These are phyloP conservation scores for Crambe crambe DNA, from an alignment of 37 sponge, comb jelly and placozoan species.

Conservation along the genomic window DNA sequence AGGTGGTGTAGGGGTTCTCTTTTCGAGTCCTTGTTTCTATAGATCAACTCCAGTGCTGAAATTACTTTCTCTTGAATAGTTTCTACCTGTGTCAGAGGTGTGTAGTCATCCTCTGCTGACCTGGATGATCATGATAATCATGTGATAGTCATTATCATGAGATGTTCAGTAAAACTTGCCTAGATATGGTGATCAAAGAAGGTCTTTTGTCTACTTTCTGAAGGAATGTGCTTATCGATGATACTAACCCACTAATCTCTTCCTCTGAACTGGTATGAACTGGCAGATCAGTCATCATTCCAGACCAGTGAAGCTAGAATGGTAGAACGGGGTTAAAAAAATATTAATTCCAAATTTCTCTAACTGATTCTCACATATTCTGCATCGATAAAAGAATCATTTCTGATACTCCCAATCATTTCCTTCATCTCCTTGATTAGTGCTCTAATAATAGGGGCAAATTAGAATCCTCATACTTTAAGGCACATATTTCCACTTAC, in stretches of 20 bases:
- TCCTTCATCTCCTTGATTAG: conserved; percentile 9
- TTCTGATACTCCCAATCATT: neutral
- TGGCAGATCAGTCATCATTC: conserved; percentile 82
- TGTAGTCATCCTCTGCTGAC: conserved; percentile 81
- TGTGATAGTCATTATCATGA: neutral
- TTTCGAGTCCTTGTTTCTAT: too few species aligned
- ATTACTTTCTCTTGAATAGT: conserved; percentile 48
- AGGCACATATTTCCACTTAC: neutral
- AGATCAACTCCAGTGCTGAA: neutral
- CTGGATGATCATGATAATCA: conserved; percentile 15
- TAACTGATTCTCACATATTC: conserved; percentile 13
- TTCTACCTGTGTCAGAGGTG: conserved; percentile 67
- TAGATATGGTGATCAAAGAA: conserved; percentile 64
- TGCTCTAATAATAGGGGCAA: too few species aligned
- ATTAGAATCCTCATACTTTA: neutral
- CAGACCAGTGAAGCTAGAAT: conserved; percentile 66
- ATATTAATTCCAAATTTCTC: neutral
- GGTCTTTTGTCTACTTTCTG: neutral
- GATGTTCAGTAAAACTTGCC: conserved; percentile 27
- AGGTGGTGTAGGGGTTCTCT: too few species aligned
- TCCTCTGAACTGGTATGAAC: conserved; percentile 51
- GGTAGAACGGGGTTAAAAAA: too few species aligned
- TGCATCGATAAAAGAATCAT: conserved; percentile 12
- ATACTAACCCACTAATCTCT: conserved; percentile 35
- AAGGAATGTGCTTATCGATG: conserved; percentile 17